phyloP scores from a whole-genome alignment of 2,888 invertebrate genomes.

The Diaphora mendica region DNA sequence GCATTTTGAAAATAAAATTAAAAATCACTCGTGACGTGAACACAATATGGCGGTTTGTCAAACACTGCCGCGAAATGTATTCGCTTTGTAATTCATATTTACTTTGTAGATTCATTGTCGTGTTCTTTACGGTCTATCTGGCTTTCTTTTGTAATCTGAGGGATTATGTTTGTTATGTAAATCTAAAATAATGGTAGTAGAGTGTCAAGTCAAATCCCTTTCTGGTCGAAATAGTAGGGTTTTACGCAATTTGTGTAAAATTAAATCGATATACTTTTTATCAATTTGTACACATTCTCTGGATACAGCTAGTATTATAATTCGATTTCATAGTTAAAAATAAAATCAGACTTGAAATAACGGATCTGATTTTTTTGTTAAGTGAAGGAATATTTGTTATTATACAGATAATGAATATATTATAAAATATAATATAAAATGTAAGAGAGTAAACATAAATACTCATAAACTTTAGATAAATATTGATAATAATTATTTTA shows the following conservation, averaged over 20 bases:
- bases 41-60: too few species aligned
- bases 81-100: too few species aligned
- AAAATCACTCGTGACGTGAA: too few species aligned
- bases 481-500: not conserved
- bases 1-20: too few species aligned
- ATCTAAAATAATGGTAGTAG: not conserved
- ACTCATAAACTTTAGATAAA: too few species aligned
- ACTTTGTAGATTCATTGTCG: too few species aligned
- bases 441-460: not conserved
- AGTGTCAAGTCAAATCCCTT: not conserved
- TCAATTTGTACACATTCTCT: not conserved
- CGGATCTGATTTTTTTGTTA: not conserved
- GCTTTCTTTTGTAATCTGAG: too few species aligned
- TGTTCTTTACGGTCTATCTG: too few species aligned
- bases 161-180: not conserved
- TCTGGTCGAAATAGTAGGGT: not conserved
- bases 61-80: too few species aligned
- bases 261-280: not conserved
- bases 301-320: not conserved
- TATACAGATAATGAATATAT: not conserved
- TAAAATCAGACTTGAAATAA: not conserved
- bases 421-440: too few species aligned
- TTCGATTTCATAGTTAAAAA: not conserved
- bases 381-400: not conserved
- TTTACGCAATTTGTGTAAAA: not conserved